Percentiles rank a stretch among this genome's conserved stretches.
phyloP scores from a whole-genome alignment of 2,888 invertebrate species.

The Epirrhoe tristata region DNA sequence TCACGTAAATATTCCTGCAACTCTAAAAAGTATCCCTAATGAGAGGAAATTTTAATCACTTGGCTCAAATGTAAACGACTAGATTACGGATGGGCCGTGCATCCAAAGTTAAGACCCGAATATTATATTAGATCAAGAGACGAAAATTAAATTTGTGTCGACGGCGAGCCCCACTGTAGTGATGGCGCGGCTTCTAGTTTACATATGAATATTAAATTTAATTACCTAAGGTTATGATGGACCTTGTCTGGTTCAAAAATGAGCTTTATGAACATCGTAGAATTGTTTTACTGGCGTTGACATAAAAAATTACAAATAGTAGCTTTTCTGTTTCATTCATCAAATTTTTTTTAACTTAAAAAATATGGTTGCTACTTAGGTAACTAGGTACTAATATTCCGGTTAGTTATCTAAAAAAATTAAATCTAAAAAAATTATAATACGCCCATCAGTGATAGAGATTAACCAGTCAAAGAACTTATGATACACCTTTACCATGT shows the following conservation, averaged over 20 bases:
- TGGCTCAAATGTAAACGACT: slow-evolving; percentile 46
- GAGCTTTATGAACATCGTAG: neutral
- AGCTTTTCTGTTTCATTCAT: no score
- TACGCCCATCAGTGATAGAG: no score
- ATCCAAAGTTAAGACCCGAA: slow-evolving; percentile 61
- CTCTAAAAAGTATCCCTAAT: slow-evolving; percentile 48
- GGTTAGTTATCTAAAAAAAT: no score
- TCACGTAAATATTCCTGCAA: no score
- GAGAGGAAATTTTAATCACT: slow-evolving; percentile 61
- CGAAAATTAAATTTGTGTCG: slow-evolving; percentile 66
- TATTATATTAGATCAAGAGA: slow-evolving; percentile 69
- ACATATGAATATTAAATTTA: slow-evolving; percentile 67
- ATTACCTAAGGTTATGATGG: slow-evolving; percentile 49
- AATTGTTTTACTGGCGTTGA: neutral
- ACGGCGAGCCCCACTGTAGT: slow-evolving; percentile 42
- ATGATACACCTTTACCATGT: no score
- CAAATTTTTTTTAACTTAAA: no score
- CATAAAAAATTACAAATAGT: no score
- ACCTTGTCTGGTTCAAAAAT: slow-evolving; percentile 22
- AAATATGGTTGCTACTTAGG: no score
- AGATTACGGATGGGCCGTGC: slow-evolving; percentile 58
- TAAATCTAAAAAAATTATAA: no score
- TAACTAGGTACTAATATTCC: no score
- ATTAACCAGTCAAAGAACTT: no score
- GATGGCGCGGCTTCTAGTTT: slow-evolving; percentile 58